A percentile compares a stretch with the other conserved stretches of the same genome.
Evolutionary conservation across 2,113 vertebrate genomes (phyloP).

Genomic region (Oreochromis tanganicae): DNA sequence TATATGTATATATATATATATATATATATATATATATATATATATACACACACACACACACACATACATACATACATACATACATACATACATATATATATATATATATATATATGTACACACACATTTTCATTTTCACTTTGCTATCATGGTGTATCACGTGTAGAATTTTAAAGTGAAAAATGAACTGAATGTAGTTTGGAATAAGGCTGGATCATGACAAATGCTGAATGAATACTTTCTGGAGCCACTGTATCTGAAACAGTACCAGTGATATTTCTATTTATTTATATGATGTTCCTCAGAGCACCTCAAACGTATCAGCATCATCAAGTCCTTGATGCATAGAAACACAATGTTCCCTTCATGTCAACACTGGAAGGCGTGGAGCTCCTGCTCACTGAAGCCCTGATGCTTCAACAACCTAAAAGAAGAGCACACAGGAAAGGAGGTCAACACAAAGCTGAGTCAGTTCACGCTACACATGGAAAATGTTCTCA

Average conservation of each 20-base stretch:
- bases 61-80: too few relatives aligned
- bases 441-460: not conserved
- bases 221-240: fast-evolving
- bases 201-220: not conserved
- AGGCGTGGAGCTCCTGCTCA: conserved; percentile 67
- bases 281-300: not conserved
- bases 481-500: not conserved
- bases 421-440: conserved; percentile 42
- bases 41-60: too few relatives aligned
- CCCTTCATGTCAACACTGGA: conserved; percentile 58
- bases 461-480: not conserved
- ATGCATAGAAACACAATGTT: conserved; percentile 40
- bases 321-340: not conserved
- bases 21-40: too few relatives aligned
- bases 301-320: not conserved
- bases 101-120: too few relatives aligned
- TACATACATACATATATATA: too few relatives aligned
- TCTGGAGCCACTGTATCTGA: not conserved
- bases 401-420: conserved; percentile 64
- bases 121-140: not conserved
- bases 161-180: not conserved
- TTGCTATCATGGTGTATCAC: not conserved
- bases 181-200: fast-evolving
- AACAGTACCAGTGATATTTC: not conserved
- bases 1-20: too few relatives aligned